These are phyloP conservation scores for Chymomyza costata DNA, from an alignment of 1,140 invertebrate genomes.

Conservation along the genomic window DNA sequence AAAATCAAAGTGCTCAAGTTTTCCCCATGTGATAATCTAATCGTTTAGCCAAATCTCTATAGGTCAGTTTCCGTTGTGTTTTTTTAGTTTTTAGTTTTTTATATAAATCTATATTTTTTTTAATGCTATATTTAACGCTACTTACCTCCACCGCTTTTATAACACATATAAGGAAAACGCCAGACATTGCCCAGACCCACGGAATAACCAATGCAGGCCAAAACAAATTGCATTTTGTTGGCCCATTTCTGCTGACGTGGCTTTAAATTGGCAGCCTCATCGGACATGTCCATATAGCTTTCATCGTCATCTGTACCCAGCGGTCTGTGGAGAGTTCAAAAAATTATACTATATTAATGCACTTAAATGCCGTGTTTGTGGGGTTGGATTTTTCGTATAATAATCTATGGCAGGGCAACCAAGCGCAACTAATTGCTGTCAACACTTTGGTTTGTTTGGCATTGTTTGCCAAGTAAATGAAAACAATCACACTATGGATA, in stretches of 20 bases:
- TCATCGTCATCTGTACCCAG: constrained; percentile 82
- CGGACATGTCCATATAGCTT: constrained; percentile 80
- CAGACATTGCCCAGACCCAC: constrained; percentile 95
- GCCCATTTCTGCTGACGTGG: constrained; percentile 88
- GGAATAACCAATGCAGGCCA: constrained; percentile 93
- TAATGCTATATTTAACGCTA: too few species aligned
- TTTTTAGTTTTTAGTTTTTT: not conserved
- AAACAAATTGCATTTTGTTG: constrained; percentile 92
- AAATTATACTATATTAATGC: constrained; percentile 15
- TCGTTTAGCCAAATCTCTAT: not conserved
- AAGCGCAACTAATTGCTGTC: constrained; percentile 50
- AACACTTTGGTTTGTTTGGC: constrained; percentile 29
- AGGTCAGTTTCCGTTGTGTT: not conserved
- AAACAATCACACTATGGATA: constrained; percentile 12
- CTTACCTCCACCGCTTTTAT: constrained; percentile 89
- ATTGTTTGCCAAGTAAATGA: constrained; percentile 3
- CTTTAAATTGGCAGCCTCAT: constrained; percentile 81
- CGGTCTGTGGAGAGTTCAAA: constrained; percentile 77
- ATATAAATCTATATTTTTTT: not conserved
- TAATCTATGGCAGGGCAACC: constrained; percentile 19
- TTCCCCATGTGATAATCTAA: constrained; percentile 19
- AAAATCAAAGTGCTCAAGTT: constrained; percentile 57
- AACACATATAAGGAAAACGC: constrained; percentile 90
- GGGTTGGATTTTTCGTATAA: not conserved
- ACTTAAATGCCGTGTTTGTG: too few species aligned